These are phyloP conservation scores for Taxidea taxus DNA, from an alignment of 2,113 vertebrate genomes.

Conservation along the genomic window DNA sequence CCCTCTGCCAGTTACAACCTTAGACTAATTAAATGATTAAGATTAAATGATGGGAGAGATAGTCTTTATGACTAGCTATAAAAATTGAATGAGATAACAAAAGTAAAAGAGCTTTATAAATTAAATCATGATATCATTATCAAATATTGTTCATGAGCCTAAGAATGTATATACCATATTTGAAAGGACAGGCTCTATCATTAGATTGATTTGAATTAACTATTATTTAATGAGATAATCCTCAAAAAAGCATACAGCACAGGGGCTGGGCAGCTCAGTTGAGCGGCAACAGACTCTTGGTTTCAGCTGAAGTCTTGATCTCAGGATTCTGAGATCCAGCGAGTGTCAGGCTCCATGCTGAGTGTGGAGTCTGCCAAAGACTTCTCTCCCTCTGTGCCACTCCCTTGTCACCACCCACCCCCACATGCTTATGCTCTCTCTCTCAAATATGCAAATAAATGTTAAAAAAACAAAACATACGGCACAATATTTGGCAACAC, in stretches of 20 bases:
- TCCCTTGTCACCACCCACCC: no score
- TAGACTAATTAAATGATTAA: conserved; percentile 2
- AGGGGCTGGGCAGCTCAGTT: neutral
- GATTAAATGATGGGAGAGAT: neutral
- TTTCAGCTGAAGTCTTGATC: neutral
- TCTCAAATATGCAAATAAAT: neutral
- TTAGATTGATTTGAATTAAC: neutral
- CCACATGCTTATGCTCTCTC: no score
- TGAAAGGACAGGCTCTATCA: neutral
- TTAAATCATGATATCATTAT: neutral
- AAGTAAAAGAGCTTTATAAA: neutral
- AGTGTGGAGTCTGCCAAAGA: neutral
- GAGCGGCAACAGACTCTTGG: neutral
- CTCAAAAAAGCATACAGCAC: neutral
- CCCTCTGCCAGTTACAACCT: neutral
- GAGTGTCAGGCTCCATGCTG: neutral
- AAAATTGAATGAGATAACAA: neutral
- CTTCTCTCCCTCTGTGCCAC: neutral
- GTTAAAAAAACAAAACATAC: neutral
- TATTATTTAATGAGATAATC: neutral
- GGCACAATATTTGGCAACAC: neutral
- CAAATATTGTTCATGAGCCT: neutral
- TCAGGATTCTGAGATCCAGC: neutral
- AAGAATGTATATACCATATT: neutral
- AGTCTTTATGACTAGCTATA: neutral